Conservation (phyloP, 2,797 vertebrate genomes). For the Chaenodraco wilsoni region DNA sequence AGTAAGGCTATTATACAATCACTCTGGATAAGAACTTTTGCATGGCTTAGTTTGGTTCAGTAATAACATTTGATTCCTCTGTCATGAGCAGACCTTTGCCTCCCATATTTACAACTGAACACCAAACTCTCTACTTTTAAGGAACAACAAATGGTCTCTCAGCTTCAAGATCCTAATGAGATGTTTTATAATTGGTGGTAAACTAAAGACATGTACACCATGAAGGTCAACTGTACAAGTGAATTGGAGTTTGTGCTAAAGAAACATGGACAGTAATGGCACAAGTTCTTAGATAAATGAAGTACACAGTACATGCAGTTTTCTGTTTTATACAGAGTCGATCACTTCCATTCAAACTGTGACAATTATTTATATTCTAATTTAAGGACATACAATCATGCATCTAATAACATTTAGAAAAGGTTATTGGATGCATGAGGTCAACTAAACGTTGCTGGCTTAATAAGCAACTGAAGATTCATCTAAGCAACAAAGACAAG, state of each 20-base stretch:
- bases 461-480: slow-evolving; percentile 6
- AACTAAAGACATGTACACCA: slow-evolving; percentile 17
- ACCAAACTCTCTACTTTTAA: slow-evolving; percentile 23
- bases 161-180: neutral
- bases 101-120: neutral
- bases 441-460: slow-evolving; percentile 16
- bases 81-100: slow-evolving; percentile 6
- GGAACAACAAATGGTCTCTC: slow-evolving; percentile 5
- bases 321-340: no score
- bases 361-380: neutral
- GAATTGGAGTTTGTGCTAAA: neutral
- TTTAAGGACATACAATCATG: neutral
- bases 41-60: slow-evolving; percentile 1
- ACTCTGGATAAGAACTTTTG: slow-evolving; percentile 2
- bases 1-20: slow-evolving; percentile 20
- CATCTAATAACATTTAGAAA: neutral
- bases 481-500: slow-evolving; percentile 18
- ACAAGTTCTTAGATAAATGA: slow-evolving; percentile 18
- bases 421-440: neutral
- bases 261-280: slow-evolving; percentile 7
- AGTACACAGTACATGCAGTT: neutral
- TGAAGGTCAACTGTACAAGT: slow-evolving; percentile 33
- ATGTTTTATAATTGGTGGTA: slow-evolving; percentile 42
- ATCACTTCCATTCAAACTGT: no score
- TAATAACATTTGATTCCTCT: neutral